phyloP scores from a whole-genome alignment of 2,888 invertebrate species.

The Apodemia mormo region DNA sequence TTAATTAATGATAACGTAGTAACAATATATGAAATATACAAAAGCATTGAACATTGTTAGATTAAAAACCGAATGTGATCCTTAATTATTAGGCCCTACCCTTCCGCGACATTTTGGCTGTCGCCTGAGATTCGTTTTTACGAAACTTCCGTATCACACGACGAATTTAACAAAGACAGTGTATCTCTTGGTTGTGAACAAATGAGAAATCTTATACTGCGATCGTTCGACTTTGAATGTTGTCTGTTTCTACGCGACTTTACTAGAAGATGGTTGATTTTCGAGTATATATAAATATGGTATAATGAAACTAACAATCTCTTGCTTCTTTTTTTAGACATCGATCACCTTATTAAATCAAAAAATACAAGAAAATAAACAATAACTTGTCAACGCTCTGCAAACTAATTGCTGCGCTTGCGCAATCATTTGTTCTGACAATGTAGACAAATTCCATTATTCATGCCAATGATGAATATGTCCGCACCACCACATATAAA shows the following conservation, averaged over 20 bases:
- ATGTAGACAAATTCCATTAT: too few species aligned
- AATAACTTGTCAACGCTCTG: too few species aligned
- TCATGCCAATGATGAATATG: too few species aligned
- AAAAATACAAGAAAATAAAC: too few species aligned
- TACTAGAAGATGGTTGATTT: too few species aligned
- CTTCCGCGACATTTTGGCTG: neutral
- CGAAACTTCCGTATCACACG: neutral
- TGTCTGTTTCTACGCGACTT: neutral
- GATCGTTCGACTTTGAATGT: neutral
- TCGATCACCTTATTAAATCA: too few species aligned
- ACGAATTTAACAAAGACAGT: constrained; percentile 1
- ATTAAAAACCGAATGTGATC: neutral
- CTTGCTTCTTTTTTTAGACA: too few species aligned
- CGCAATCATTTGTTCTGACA: too few species aligned
- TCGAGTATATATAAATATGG: too few species aligned
- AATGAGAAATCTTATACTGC: constrained; percentile 4
- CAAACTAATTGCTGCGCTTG: too few species aligned
- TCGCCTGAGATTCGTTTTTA: constrained; percentile 4
- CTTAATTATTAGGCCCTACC: neutral
- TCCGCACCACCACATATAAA: too few species aligned
- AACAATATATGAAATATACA: neutral
- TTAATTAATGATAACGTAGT: neutral
- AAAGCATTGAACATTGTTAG: neutral
- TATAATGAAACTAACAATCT: too few species aligned
- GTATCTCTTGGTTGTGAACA: neutral